Conservation (phyloP, 2,113 vertebrate species). For the Colaptes auratus region DNA sequence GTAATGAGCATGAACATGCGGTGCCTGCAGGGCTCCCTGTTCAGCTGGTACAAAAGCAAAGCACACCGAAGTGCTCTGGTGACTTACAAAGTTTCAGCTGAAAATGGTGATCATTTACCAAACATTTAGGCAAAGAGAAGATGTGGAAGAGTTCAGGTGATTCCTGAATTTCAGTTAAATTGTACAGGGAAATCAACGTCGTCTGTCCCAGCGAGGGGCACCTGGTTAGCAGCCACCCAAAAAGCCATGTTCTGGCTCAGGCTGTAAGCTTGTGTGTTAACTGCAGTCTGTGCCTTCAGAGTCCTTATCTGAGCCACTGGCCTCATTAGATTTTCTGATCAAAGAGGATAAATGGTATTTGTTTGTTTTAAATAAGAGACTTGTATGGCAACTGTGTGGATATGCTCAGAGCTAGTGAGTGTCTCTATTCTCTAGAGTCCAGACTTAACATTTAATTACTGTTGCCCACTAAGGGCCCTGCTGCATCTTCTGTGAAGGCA, state of each 20-base stretch:
- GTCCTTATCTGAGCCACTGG: neutral
- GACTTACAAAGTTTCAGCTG: neutral
- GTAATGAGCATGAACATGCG: accelerated
- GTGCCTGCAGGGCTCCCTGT: neutral
- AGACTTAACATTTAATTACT: neutral
- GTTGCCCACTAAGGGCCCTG: neutral
- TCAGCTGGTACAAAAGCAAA: neutral
- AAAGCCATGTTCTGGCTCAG: accelerated
- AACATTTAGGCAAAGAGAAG: neutral
- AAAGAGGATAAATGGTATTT: neutral
- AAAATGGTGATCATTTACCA: neutral
- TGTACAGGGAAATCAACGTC: neutral
- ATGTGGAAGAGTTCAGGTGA: neutral
- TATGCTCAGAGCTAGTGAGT: neutral
- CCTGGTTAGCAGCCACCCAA: neutral
- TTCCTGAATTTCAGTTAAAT: neutral
- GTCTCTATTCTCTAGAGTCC: neutral
- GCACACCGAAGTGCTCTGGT: neutral
- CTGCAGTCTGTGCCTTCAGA: neutral
- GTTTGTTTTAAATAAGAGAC: neutral
- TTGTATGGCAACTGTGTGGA: neutral
- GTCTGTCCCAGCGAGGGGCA: neutral
- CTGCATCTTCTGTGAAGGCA: neutral
- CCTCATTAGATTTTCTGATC: neutral
- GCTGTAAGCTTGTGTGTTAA: accelerated